A percentile compares a stretch with the other conserved stretches of the same genome.
These are phyloP conservation scores for Tuberolachnus salignus DNA, from an alignment of 2,888 invertebrate species.

Conservation along the genomic window DNA sequence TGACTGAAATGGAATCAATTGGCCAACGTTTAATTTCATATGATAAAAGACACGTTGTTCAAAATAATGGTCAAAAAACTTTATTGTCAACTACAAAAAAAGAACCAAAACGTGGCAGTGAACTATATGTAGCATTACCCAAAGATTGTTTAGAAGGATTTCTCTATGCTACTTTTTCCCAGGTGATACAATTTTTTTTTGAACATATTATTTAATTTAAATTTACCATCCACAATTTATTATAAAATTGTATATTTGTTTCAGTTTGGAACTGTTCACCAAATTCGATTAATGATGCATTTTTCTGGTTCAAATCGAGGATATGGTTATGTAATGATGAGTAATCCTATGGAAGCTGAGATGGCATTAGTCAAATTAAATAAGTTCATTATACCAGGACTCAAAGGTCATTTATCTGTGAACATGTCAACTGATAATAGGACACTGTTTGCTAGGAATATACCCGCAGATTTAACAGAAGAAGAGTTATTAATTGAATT, in stretches of 20 bases:
- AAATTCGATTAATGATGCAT: constrained; percentile 52
- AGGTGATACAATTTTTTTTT: not conserved
- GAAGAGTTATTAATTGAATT: constrained; percentile 39
- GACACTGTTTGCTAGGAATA: constrained; percentile 45
- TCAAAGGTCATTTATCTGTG: constrained; percentile 23
- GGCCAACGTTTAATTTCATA: constrained; percentile 38
- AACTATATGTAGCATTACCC: constrained; percentile 48
- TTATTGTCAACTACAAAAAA: constrained; percentile 22
- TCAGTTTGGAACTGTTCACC: constrained; percentile 49
- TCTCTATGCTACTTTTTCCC: constrained; percentile 44
- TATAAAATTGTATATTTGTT: not conserved
- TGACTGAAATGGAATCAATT: constrained; percentile 43
- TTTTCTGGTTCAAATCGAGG: constrained; percentile 49
- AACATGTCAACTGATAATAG: constrained; percentile 52
- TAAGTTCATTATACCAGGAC: constrained; percentile 12
- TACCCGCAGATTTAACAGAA: constrained; percentile 46
- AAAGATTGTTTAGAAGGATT: constrained; percentile 51
- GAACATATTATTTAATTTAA: too few relatives aligned
- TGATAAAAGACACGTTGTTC: constrained; percentile 48
- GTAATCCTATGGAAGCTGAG: constrained; percentile 44
- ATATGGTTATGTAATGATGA: constrained; percentile 53
- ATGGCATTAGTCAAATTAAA: constrained; percentile 17
- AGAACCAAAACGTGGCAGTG: constrained; percentile 52
- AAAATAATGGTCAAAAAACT: constrained; percentile 53
- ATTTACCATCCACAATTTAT: not conserved